phyloP scores from a whole-genome alignment of 2,797 vertebrate species.

The Gila robusta region DNA sequence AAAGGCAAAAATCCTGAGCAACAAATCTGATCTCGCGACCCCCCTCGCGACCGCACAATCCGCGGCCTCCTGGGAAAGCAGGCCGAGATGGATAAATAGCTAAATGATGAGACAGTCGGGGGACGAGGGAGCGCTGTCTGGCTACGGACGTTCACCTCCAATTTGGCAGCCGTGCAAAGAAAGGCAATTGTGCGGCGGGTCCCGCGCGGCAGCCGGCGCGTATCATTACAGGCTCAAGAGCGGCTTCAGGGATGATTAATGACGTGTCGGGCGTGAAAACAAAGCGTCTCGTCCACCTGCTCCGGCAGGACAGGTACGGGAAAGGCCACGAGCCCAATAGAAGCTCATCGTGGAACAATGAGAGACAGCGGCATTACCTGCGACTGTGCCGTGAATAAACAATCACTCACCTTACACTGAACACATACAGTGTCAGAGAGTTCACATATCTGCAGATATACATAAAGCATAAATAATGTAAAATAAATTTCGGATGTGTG shows the following conservation, averaged over 20 bases:
- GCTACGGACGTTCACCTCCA: slow-evolving; percentile 98
- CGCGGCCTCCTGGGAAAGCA: slow-evolving; percentile 92
- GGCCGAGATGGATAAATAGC: slow-evolving; percentile 99
- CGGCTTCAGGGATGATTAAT: slow-evolving; percentile 99
- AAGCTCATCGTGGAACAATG: slow-evolving; percentile 84
- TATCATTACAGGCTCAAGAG: slow-evolving; percentile 99
- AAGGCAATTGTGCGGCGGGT: slow-evolving; percentile 98
- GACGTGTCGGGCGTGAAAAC: slow-evolving; percentile 87
- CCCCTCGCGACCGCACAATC: slow-evolving; percentile 80
- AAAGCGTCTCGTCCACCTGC: slow-evolving; percentile 99
- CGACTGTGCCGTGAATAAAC: slow-evolving; percentile 80
- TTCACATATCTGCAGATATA: neutral
- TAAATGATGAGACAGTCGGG: slow-evolving; percentile 99
- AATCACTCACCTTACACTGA: slow-evolving; percentile 42
- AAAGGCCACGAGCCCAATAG: slow-evolving; percentile 82
- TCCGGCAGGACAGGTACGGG: slow-evolving; percentile 91
- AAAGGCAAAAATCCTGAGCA: slow-evolving; percentile 99
- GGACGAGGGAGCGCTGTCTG: slow-evolving; percentile 95
- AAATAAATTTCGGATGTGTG: slow-evolving; percentile 56
- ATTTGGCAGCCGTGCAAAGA: slow-evolving; percentile 97
- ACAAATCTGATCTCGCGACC: slow-evolving; percentile 97
- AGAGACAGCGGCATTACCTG: slow-evolving; percentile 60
- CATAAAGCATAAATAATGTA: slow-evolving; percentile 23
- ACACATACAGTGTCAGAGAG: neutral
- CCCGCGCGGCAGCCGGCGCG: slow-evolving; percentile 95